Percentiles rank a stretch among this genome's conserved stretches.
Conservation (phyloP, 2,113 vertebrate genomes). For the Talpa occidentalis region DNA sequence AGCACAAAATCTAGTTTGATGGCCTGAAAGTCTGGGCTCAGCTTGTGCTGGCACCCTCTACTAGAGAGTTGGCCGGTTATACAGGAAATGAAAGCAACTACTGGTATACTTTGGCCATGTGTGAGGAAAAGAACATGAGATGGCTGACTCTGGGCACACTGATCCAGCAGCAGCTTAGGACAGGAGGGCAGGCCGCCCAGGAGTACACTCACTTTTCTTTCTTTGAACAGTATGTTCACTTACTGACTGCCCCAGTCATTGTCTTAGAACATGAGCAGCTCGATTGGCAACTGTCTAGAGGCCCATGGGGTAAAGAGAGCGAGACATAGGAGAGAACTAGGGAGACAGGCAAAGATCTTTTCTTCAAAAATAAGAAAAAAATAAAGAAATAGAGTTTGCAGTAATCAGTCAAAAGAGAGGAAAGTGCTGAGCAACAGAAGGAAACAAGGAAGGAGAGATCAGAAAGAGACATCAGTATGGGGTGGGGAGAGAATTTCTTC, state of each 20-base stretch:
- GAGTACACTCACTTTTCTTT: background rate
- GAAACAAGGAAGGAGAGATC: background rate
- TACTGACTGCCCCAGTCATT: background rate
- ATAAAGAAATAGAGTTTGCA: background rate
- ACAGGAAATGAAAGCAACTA: background rate
- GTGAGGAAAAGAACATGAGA: constrained; percentile 16
- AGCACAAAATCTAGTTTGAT: background rate
- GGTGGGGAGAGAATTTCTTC: background rate
- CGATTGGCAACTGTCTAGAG: background rate
- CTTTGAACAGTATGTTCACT: background rate
- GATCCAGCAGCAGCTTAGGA: background rate
- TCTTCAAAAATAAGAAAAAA: background rate
- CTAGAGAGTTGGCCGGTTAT: background rate
- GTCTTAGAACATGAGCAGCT: background rate
- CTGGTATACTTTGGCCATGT: background rate
- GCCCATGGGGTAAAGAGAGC: background rate
- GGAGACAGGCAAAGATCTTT: background rate
- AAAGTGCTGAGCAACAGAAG: background rate
- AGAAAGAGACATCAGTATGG: background rate
- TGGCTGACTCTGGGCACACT: background rate
- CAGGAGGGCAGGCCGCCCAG: background rate
- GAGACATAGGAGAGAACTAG: background rate
- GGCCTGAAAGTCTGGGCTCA: background rate
- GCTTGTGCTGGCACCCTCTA: background rate
- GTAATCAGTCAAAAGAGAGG: background rate